Evolutionary conservation across 2,888 invertebrate genomes (phyloP).

Genomic region (Chrysotoxum bicinctum): DNA sequence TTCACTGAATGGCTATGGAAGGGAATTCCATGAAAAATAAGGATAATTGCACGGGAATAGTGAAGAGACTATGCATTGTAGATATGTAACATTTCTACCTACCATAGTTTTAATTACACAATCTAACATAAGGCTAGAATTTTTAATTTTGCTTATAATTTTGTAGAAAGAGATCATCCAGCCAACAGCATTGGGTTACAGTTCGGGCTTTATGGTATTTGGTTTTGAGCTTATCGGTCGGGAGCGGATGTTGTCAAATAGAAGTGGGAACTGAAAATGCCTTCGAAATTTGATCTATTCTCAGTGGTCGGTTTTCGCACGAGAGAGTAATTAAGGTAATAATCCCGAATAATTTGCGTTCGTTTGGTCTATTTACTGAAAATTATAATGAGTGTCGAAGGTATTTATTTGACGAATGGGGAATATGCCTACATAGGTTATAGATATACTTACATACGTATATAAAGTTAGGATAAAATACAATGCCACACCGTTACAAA

Average conservation of each 20-base stretch:
- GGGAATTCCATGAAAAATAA: constrained; percentile 56
- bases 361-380: constrained; percentile 15
- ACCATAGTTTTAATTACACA: constrained; percentile 71
- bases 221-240: not conserved
- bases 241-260: constrained; percentile 6
- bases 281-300: constrained; percentile 53
- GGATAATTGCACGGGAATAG: constrained; percentile 65
- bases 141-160: constrained; percentile 62
- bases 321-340: constrained; percentile 54
- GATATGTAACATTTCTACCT: not conserved
- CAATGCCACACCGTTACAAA: not conserved
- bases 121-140: constrained; percentile 68
- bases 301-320: constrained; percentile 19
- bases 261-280: constrained; percentile 18
- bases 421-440: too few species aligned
- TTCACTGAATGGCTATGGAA: constrained; percentile 27
- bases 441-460: too few species aligned
- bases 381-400: constrained; percentile 9
- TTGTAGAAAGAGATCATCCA: constrained; percentile 34
- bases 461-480: not conserved
- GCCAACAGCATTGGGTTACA: not conserved
- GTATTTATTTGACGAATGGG: not conserved
- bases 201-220: not conserved
- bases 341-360: constrained; percentile 42
- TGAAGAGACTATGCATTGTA: constrained; percentile 18